Evolutionary conservation across 1,140 invertebrate species (phyloP).

Genomic region (Conus betulinus): DNA sequence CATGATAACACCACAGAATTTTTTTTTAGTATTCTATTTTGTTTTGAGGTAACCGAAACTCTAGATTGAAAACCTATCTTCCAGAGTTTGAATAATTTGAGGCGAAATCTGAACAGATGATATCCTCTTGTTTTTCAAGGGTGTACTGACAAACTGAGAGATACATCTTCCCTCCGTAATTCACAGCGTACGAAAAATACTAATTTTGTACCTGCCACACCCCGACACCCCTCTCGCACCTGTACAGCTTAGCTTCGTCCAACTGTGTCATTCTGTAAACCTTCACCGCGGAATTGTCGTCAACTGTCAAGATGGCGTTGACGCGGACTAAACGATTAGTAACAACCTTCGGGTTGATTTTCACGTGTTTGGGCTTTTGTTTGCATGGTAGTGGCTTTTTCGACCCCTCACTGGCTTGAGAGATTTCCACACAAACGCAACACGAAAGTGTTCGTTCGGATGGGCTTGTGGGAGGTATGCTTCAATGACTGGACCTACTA

Average conservation of each 20-base stretch:
- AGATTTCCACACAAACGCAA: slow-evolving; percentile 83
- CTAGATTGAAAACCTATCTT: too few species aligned
- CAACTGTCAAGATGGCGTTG: slow-evolving; percentile 48
- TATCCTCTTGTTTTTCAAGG: too few species aligned
- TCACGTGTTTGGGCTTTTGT: slow-evolving; percentile 64
- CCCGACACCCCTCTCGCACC: not conserved
- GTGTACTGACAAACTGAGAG: too few species aligned
- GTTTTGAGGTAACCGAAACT: too few species aligned
- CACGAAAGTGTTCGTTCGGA: slow-evolving; percentile 86
- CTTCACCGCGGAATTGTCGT: not conserved
- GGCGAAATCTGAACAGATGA: too few species aligned
- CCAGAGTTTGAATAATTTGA: too few species aligned
- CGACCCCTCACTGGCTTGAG: slow-evolving; percentile 96
- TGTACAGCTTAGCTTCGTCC: slow-evolving; percentile 37
- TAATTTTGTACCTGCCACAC: not conserved
- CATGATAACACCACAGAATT: too few species aligned
- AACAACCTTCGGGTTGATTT: slow-evolving; percentile 56
- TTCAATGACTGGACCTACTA: slow-evolving; percentile 94
- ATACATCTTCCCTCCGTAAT: too few species aligned
- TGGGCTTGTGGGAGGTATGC: slow-evolving; percentile 96
- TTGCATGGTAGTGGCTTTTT: slow-evolving; percentile 87
- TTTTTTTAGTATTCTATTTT: too few species aligned
- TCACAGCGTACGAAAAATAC: too few species aligned
- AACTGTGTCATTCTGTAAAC: not conserved
- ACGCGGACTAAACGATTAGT: slow-evolving; percentile 53